Conservation (phyloP, 2,113 vertebrate species). For the Anas platyrhynchos region DNA sequence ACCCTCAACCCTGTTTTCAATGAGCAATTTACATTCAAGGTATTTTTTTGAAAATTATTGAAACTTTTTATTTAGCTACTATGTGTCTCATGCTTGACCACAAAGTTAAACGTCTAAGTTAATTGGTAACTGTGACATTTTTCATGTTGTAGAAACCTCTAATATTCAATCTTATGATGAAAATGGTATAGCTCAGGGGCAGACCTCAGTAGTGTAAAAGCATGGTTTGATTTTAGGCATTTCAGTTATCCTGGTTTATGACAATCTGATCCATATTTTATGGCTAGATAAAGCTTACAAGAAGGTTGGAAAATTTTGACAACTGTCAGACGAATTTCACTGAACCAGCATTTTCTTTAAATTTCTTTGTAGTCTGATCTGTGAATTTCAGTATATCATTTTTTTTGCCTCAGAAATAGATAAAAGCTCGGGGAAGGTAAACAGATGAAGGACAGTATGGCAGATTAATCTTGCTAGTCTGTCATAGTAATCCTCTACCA, state of each 20-base stretch:
- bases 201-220: background rate
- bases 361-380: background rate
- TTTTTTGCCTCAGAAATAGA: background rate
- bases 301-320: background rate
- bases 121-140: background rate
- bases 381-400: background rate
- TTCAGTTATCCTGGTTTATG: background rate
- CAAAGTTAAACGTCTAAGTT: background rate
- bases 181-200: background rate
- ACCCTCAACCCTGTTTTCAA: slow-evolving; percentile 88
- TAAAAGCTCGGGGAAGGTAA: background rate
- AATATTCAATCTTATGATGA: background rate
- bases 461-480: background rate
- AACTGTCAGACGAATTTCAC: background rate
- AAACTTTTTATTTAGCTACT: background rate
- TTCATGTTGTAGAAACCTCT: background rate
- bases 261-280: background rate
- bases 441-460: background rate
- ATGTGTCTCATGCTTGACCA: background rate
- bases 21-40: slow-evolving; percentile 88
- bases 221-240: background rate
- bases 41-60: slow-evolving; percentile 53
- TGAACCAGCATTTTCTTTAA: background rate
- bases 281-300: background rate
- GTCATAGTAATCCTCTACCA: background rate